Evolutionary conservation across 2,888 invertebrate species (phyloP).

Genomic region (Strigamia maritima): DNA sequence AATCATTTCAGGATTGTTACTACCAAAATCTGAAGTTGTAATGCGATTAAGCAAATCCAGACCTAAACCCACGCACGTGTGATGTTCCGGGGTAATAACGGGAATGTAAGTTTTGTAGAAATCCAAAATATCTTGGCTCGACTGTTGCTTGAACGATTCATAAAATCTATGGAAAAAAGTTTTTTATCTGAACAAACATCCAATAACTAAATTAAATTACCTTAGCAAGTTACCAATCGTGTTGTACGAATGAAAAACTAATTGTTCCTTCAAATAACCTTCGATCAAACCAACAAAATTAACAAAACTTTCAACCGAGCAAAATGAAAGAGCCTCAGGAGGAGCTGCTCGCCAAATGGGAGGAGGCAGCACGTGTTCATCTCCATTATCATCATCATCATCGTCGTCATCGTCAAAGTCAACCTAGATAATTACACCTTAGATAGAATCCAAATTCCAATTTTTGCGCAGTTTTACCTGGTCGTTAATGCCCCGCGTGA

Average conservation of each 20-base stretch:
- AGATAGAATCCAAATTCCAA: no score
- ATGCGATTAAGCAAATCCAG: constrained; percentile 71
- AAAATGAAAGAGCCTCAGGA: constrained; percentile 55
- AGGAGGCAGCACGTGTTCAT: constrained; percentile 65
- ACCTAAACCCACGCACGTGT: constrained; percentile 85
- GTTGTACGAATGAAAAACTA: constrained; percentile 83
- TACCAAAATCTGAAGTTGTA: constrained; percentile 57
- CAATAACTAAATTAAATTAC: constrained; percentile 47
- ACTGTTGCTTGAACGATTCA: constrained; percentile 59
- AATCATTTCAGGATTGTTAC: constrained; percentile 66
- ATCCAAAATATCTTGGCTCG: constrained; percentile 64
- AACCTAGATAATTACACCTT: neutral
- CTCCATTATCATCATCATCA: neutral
- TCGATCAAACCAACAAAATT: constrained; percentile 75
- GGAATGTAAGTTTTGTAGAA: constrained; percentile 75
- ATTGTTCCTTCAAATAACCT: constrained; percentile 71
- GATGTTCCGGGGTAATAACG: constrained; percentile 70
- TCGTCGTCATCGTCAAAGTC: neutral
- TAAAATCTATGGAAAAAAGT: constrained; percentile 58
- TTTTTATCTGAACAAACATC: neutral
- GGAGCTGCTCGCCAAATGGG: constrained; percentile 65
- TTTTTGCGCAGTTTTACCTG: constrained; percentile 42
- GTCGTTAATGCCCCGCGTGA: constrained; percentile 39
- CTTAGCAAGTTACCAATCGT: constrained; percentile 79
- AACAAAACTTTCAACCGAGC: constrained; percentile 67